Evolutionary conservation across 2,113 vertebrate genomes (phyloP).

Genomic region (Gobius niger): DNA sequence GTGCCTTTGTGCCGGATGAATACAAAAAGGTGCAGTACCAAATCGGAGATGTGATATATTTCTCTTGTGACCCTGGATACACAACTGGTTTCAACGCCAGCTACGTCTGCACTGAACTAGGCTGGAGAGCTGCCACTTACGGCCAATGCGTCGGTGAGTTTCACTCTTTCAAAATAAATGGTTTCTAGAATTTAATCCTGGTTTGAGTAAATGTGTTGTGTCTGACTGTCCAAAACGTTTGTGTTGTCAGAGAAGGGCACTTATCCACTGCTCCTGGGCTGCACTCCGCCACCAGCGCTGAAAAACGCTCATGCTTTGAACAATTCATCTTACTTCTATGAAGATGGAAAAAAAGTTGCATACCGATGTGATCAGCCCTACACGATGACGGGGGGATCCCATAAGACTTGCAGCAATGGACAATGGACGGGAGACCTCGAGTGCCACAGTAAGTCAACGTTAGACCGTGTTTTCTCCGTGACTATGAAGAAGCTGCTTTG

Average conservation of each 20-base stretch:
- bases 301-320: too few relatives aligned
- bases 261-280: too few relatives aligned
- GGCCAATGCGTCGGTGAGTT: constrained; percentile 42
- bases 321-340: not conserved
- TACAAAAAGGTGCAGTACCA: constrained; percentile 23
- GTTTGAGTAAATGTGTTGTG: not conserved
- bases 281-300: too few relatives aligned
- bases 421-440: too few relatives aligned
- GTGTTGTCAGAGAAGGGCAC: not conserved
- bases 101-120: constrained; percentile 3
- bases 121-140: not conserved
- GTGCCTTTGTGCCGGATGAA: constrained; percentile 4
- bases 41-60: constrained; percentile 18
- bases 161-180: not conserved
- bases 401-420: too few relatives aligned
- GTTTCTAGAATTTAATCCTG: not conserved
- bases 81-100: constrained; percentile 23
- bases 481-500: too few relatives aligned
- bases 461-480: too few relatives aligned
- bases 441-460: too few relatives aligned
- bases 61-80: constrained; percentile 42
- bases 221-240: not conserved
- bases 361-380: not conserved
- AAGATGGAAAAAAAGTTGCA: not conserved
- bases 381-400: not conserved